Evolutionary conservation across 30 jellyfish, hydroid and myxozoan species (phyloP), one percentile per base, ranked within the genome.

Genomic region (Turritopsis dohrnii): DNA sequence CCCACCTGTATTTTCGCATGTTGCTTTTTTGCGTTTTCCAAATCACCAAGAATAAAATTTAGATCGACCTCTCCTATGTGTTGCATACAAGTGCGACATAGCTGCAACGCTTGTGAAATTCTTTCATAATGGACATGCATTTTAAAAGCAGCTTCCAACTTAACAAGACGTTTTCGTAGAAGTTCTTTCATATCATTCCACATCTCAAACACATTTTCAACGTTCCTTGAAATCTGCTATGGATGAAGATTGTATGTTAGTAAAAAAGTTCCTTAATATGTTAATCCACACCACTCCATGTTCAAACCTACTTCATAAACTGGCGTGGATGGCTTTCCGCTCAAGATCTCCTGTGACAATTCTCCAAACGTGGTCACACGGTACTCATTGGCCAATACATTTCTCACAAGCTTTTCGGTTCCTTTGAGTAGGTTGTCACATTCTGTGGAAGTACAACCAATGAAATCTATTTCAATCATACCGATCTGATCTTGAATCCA

Each of bases 141-240:
- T 1, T 69, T 69, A 19, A 8, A 69, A n/a, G 31, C 77, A 7
- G 77, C 28, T 27, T 69, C 77, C 19, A 69, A 27, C 8, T 69
- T 69, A n/a, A 7, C 23, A 69, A 69, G 77, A 69, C 77, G 77
- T 27, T 19, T 23, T 69, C 19, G 77, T n/a, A 69, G 22, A 1
- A 69, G 77, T 69, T 69, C 77, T 1, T 69, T 69, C 8, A 69
- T 27, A 19, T 69, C 77, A 69, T 69, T 69, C 77, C 77, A 69
- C 77, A 69, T 69, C 19, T 69, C 77, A 1, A n/a, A 69, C 77
- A 69, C 77, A 69, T 69, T 69, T 1, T 69, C 30, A n/a, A 27
- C 30, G 77, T 69, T 69, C 0, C 30, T 69, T 27, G 30, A 23
- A 69, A 69, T 23, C 30, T 69, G 77, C 77, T 69, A 19, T 27